phyloP scores from a whole-genome alignment of 2,113 vertebrate species.

The Maccullochella peelii region DNA sequence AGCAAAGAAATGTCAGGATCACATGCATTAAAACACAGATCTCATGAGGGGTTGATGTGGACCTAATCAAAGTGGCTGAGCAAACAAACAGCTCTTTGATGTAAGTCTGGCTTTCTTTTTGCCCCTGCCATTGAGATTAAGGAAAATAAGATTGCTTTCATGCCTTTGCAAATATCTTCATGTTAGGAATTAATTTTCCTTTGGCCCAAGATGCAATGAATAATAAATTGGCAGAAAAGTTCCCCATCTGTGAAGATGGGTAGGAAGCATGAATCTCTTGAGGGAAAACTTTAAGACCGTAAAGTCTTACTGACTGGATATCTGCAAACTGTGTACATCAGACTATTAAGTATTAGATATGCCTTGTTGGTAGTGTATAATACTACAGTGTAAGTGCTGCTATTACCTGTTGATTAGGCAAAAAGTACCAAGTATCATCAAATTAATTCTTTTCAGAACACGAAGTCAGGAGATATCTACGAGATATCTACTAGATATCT shows the following conservation, averaged over 20 bases:
- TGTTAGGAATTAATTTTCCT: conserved; percentile 77
- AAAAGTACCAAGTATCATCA: not conserved
- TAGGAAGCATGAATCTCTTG: conserved; percentile 58
- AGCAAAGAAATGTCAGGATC: conserved; percentile 60
- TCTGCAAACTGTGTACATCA: conserved; percentile 40
- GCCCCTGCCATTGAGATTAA: conserved; percentile 62
- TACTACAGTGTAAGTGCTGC: not conserved
- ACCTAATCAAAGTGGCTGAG: conserved; percentile 71
- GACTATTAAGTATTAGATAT: conserved; percentile 29
- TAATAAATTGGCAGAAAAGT: conserved; percentile 76
- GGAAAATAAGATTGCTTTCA: conserved; percentile 73
- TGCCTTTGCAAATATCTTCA: conserved; percentile 76
- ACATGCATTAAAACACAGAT: conserved; percentile 48
- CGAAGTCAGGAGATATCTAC: too few species aligned
- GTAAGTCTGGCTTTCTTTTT: conserved; percentile 58
- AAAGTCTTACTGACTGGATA: conserved; percentile 39
- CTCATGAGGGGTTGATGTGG: conserved; percentile 48
- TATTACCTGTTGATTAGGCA: conserved; percentile 38
- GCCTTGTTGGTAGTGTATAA: not conserved
- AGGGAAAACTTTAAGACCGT: conserved; percentile 64
- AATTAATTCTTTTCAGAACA: not conserved
- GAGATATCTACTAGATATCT: too few species aligned
- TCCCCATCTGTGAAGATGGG: conserved; percentile 68
- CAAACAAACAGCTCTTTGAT: conserved; percentile 75
- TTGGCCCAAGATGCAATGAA: conserved; percentile 74